These are phyloP conservation scores for Cynopterus brachyotis DNA, from an alignment of 2,113 vertebrate genomes.

Conservation along the genomic window DNA sequence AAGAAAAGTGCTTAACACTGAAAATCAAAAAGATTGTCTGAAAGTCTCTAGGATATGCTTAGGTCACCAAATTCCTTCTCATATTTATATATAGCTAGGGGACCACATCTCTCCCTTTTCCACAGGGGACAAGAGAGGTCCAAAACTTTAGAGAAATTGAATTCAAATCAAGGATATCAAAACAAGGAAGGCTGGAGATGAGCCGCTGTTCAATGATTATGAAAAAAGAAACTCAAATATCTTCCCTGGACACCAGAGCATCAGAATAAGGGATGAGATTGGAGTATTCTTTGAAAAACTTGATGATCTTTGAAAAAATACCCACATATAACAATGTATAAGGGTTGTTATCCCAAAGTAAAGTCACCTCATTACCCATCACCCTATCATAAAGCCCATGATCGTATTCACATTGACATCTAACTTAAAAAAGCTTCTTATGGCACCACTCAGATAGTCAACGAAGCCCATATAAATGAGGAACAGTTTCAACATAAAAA, in stretches of 20 bases:
- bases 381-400: background rate
- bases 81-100: background rate
- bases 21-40: background rate
- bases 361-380: background rate
- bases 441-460: background rate
- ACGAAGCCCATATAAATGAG: background rate
- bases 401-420: background rate
- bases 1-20: background rate
- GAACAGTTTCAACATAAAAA: background rate
- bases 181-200: background rate
- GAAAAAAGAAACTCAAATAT: background rate
- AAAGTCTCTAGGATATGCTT: background rate
- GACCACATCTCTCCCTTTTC: background rate
- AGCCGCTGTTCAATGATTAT: background rate
- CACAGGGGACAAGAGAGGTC: background rate
- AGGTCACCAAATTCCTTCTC: background rate
- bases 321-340: background rate
- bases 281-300: background rate
- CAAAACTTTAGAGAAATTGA: background rate
- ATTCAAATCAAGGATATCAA: background rate
- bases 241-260: background rate
- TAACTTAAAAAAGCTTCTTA: background rate
- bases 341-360: background rate
- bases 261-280: background rate
- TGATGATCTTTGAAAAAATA: background rate